Evolutionary conservation across 2,113 vertebrate species (phyloP), one percentile per base, ranked within the genome.

Genomic region (Perca fluviatilis): DNA sequence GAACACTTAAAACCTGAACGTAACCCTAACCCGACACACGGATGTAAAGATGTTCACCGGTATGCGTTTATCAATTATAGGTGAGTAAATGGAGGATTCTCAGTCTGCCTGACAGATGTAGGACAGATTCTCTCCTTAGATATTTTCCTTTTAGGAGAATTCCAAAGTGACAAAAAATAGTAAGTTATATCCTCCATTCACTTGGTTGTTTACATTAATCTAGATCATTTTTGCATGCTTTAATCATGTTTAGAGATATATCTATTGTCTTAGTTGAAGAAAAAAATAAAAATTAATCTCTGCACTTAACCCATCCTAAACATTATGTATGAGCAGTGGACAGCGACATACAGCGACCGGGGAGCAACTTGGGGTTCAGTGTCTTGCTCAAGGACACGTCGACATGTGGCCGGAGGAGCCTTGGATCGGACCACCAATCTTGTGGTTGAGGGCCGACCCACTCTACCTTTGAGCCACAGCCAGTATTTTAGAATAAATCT

Each of bases 21-120:
- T 3, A 43, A 43, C 40, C 40, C 40, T 43, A 43, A 88, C 62
- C 62, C 50, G 60, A 80, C 47, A 61, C 7, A 5, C 76, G 56
- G 84, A 87, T 86, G 78, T 80, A 57, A 83, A 83, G 64, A 80
- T 61, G 23, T 79, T 75, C 74, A 61, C 68, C 13, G 58, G n/a
- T 36, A n/a, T 54, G 54, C 86, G 74, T 87, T 81, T 79, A 80
- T 79, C 73, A 86, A 60, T 87, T 76, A 74, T 4, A 86, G 76
- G 15, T 15, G 57, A 87, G 77, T 79, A 57, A 51, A 57, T n/a
- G 33, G 16, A 40, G 12, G 4, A 11, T 18, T 36, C 21, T 50
- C 57, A 23, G 40, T 43, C 23, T 56, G 33, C 50, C 18, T 50
- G 53, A 75, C 36, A 43, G 50, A 63, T 21, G 56, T 40, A 43